A percentile compares a stretch with the other conserved stretches of the same genome.
These are phyloP conservation scores for Danio albolineatus DNA, from an alignment of 2,797 vertebrate genomes.

Conservation along the genomic window DNA sequence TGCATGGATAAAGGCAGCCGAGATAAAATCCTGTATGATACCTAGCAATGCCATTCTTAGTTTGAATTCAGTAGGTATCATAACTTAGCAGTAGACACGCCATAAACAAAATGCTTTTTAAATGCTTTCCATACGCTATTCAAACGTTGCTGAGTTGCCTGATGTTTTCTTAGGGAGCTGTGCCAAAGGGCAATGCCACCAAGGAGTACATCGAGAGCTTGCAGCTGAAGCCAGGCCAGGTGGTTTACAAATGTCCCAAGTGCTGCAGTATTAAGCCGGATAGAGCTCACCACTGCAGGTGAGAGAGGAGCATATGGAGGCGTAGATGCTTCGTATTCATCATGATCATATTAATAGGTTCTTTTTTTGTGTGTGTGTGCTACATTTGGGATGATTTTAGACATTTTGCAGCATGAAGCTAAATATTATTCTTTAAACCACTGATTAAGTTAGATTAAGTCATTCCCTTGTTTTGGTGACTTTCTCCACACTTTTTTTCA, in stretches of 20 bases:
- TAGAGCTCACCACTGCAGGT: conserved; percentile 99
- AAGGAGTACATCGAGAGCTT: conserved; percentile 99
- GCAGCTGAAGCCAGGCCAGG: conserved; percentile 96
- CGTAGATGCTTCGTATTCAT: neutral
- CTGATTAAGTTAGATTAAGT: neutral
- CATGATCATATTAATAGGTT: neutral
- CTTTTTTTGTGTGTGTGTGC: neutral
- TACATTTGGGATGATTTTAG: neutral
- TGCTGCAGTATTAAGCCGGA: conserved; percentile 99
- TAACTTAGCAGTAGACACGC: neutral
- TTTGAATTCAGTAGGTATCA: neutral
- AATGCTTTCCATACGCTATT: neutral
- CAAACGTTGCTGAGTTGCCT: conserved; percentile 2
- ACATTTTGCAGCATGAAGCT: neutral
- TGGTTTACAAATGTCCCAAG: conserved; percentile 99
- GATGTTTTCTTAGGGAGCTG: conserved; percentile 84
- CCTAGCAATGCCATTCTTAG: neutral
- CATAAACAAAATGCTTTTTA: neutral
- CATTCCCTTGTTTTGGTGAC: neutral
- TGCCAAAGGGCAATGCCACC: conserved; percentile 97
- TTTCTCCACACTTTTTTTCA: neutral
- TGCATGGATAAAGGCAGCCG: neutral
- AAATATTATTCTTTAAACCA: neutral
- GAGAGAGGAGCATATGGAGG: conserved; percentile 47
- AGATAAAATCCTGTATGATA: too few relatives aligned